phyloP scores from a whole-genome alignment of 2,113 vertebrate genomes.

The Cynoglossus semilaevis region DNA sequence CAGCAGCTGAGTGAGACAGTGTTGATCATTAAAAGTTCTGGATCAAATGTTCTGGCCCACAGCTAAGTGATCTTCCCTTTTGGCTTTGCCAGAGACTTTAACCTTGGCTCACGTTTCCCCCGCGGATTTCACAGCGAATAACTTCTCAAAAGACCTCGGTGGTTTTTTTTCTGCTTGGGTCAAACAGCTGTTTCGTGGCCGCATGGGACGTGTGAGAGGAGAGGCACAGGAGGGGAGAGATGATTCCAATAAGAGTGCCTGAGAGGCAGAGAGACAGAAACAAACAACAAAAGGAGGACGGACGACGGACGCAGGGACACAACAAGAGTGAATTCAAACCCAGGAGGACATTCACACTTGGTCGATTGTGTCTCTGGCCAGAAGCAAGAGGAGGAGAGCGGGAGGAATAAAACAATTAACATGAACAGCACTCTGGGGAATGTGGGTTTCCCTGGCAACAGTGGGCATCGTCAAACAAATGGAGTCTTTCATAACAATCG shows the following conservation, averaged over 20 bases:
- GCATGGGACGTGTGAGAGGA: constrained; percentile 35
- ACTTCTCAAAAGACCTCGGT: constrained; percentile 41
- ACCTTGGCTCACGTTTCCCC: constrained; percentile 33
- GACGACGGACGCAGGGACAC: constrained; percentile 8
- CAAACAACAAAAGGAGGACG: constrained; percentile 22
- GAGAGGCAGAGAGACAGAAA: constrained; percentile 31
- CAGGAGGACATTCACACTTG: constrained; percentile 51
- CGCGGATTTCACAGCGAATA: constrained; percentile 56
- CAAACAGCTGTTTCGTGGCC: constrained; percentile 63
- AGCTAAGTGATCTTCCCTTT: constrained; percentile 13
- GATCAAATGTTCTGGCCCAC: constrained; percentile 17
- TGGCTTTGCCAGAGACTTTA: constrained; percentile 18
- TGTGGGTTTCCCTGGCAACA: constrained; percentile 68
- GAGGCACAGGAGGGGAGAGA: constrained; percentile 38
- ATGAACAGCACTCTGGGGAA: constrained; percentile 65
- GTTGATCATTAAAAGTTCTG: constrained; percentile 17
- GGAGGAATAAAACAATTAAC: constrained; percentile 73
- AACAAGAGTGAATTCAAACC: constrained; percentile 27
- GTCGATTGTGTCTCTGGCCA: constrained; percentile 59
- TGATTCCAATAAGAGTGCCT: constrained; percentile 29
- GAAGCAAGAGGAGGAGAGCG: constrained; percentile 56
- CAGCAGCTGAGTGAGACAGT: constrained; percentile 14
- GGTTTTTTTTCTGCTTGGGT: constrained; percentile 31
- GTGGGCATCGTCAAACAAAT: constrained; percentile 64
- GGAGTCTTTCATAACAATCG: constrained; percentile 68